Percentiles rank a stretch among this genome's conserved stretches.
Conservation (phyloP, 2,113 vertebrate genomes). For the Microcebus murinus region DNA sequence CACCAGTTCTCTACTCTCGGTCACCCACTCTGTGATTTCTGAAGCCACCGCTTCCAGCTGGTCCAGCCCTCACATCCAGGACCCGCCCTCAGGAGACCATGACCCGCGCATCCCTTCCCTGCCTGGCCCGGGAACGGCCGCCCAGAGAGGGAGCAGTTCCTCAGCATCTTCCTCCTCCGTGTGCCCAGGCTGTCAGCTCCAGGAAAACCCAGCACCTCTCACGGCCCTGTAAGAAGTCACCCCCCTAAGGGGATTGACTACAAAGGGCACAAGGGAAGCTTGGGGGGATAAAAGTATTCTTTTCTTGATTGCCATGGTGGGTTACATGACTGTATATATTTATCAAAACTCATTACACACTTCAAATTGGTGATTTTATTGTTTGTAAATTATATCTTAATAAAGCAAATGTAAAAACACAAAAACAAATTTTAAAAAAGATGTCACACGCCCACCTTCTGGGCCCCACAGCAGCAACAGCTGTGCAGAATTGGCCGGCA, state of each 20-base stretch:
- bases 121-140: neutral
- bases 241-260: neutral
- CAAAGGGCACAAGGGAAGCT: neutral
- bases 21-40: neutral
- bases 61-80: neutral
- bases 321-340: constrained; percentile 10
- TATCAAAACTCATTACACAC: constrained; percentile 16
- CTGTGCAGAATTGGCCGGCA: neutral
- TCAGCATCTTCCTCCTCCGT: neutral
- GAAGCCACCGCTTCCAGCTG: neutral
- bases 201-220: neutral
- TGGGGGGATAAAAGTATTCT: neutral
- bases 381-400: neutral
- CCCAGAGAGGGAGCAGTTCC: neutral
- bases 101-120: neutral
- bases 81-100: neutral
- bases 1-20: neutral
- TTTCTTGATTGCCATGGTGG: neutral
- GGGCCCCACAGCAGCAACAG: neutral
- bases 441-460: neutral
- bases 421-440: neutral
- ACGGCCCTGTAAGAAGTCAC: neutral
- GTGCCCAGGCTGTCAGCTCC: neutral
- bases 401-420: constrained; percentile 23
- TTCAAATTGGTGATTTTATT: constrained; percentile 41